phyloP scores from a whole-genome alignment of 2,113 vertebrate species.

The Nicator chloris region DNA sequence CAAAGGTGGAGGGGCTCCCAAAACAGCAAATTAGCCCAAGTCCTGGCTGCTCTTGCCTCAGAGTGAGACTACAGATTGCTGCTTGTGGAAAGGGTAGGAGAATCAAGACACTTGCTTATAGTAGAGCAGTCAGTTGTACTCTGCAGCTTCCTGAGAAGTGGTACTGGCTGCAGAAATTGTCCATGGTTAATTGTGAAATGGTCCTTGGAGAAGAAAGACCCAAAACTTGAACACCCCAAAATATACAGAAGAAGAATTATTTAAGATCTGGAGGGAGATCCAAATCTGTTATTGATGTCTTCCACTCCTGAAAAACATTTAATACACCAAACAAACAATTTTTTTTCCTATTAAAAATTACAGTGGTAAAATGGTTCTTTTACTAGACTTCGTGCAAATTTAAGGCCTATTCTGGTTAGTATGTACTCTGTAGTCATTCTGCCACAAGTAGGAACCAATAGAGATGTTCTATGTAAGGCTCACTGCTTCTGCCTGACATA shows the following conservation, averaged over 20 bases:
- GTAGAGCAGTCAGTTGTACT: not conserved
- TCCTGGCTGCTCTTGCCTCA: not conserved
- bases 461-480: not conserved
- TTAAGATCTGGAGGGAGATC: not conserved
- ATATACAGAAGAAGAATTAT: not conserved
- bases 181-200: not conserved
- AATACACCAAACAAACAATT: not conserved
- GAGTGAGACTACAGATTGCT: not conserved
- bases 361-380: not conserved
- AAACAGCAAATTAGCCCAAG: not conserved
- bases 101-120: not conserved
- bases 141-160: not conserved
- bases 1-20: not conserved
- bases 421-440: not conserved
- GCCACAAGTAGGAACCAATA: not conserved
- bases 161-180: not conserved
- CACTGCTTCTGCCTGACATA: not conserved
- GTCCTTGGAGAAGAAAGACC: not conserved
- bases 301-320: not conserved
- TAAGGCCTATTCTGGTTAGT: not conserved
- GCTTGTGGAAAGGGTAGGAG: not conserved
- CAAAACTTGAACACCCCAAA: not conserved
- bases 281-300: not conserved
- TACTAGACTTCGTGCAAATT: not conserved
- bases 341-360: not conserved